Evolutionary conservation across 1,140 invertebrate genomes (phyloP), one percentile per base, ranked within the genome.

Genomic region (Chironomus striatipennis): DNA sequence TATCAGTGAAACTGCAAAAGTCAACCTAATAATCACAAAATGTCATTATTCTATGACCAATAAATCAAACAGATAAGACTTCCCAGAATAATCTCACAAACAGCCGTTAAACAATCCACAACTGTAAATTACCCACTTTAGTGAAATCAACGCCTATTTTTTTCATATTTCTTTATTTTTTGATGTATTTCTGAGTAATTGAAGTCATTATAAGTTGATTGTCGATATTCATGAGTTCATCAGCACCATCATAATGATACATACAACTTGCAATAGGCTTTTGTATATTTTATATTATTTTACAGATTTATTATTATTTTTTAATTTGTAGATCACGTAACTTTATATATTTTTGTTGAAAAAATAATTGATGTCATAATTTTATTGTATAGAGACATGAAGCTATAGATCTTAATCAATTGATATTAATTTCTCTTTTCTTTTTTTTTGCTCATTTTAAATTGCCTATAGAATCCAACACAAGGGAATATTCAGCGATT

Each of bases 401-500:
- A 57, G n/a, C 43, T 15, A 57, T 15, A 12, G 12, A n/a, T n/a
- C 8, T 10, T 47, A 10, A 47, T 47, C 8, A 57, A 57, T n/a
- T 57, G 47, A 57, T 12, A 57, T 57, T 57, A 15, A 57, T 57
- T 12, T 57, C 47, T 57, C 9, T 57, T 15, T 57, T 57, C 4
- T 57, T 57, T 57, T 15, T 15, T n/a, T n/a, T 57, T 12, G 5
- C 43, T 47, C 43, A 12, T 8, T 57, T 34, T 34, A 34, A 34
- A 2, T 34, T 15, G n/a, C 47, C n/a, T 21, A 10, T 47, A 73
- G 73, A 47, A 73, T 73, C 42, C 42, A 47, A 73, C 73, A 47
- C 73, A 73, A 73, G 73, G 73, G 43, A 73, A 73, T 43, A 73
- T 73, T 43, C 42, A 47, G 42, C 10, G 73, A 47, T 18, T 42